These are phyloP conservation scores for Micromys minutus DNA, from an alignment of 2,113 vertebrate species.

Conservation along the genomic window DNA sequence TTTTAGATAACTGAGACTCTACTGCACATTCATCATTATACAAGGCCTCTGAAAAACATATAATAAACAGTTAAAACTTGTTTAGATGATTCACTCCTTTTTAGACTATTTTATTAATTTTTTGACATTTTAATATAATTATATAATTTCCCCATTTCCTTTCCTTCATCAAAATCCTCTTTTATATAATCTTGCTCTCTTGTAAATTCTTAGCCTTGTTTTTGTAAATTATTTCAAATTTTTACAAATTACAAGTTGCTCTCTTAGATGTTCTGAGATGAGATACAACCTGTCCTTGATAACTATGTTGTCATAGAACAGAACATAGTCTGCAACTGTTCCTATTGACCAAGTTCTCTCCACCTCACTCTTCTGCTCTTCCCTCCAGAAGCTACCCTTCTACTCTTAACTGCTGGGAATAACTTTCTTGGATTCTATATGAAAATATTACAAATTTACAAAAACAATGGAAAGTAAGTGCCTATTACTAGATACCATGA, in stretches of 20 bases:
- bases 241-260: not conserved
- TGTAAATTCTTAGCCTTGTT: not conserved
- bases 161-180: not conserved
- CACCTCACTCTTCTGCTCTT: fast-evolving
- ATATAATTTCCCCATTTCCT: not conserved
- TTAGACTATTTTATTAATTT: not conserved
- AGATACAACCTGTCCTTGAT: not conserved
- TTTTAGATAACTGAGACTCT: not conserved
- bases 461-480: not conserved
- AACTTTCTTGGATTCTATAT: not conserved
- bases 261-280: not conserved
- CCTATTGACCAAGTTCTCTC: not conserved
- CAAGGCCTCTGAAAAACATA: not conserved
- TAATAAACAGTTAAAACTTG: not conserved
- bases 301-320: not conserved
- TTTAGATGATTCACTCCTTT: not conserved
- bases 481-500: not conserved
- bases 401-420: not conserved
- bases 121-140: not conserved
- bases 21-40: not conserved
- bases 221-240: not conserved
- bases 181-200: not conserved
- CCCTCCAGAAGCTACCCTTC: no score
- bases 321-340: not conserved
- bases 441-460: not conserved